phyloP scores from a whole-genome alignment of 2,797 vertebrate species.

The Manis javanica region DNA sequence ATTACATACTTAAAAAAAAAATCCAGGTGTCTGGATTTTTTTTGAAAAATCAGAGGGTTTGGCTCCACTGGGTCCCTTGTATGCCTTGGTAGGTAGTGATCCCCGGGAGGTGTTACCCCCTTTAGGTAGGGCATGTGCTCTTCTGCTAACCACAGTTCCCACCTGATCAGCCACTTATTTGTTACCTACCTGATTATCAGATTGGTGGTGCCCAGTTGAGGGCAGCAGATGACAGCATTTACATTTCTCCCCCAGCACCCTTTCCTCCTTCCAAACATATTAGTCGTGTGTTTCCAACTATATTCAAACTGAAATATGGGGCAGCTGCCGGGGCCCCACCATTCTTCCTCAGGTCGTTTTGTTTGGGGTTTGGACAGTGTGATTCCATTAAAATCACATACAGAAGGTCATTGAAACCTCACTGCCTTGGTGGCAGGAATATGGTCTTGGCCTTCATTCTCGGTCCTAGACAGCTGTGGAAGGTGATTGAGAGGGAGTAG shows the following conservation, averaged over 20 bases:
- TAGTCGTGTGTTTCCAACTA: not conserved
- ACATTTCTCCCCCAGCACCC: not conserved
- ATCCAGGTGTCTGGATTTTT: not conserved
- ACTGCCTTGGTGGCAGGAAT: not conserved
- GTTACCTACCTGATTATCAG: not conserved
- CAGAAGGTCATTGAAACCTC: not conserved
- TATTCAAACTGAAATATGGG: not conserved
- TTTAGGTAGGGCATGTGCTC: not conserved
- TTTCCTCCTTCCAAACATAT: not conserved
- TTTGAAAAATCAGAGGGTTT: not conserved
- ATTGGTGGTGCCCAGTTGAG: not conserved
- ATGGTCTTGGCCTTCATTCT: not conserved
- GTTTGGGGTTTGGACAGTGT: not conserved
- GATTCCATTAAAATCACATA: constrained; percentile 4
- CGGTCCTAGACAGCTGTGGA: not conserved
- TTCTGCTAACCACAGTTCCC: not conserved
- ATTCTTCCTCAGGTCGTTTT: not conserved
- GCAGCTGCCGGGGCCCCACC: not conserved
- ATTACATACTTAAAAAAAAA: constrained; percentile 17
- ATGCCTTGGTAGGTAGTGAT: not conserved
- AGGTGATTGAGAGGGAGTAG: not conserved
- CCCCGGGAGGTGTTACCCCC: not conserved
- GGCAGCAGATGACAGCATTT: not conserved
- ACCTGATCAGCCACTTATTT: not conserved
- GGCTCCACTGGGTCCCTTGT: not conserved